Base-by-base conservation (phyloP, 2,888 invertebrate species). In the Lypha dubia region DNA sequence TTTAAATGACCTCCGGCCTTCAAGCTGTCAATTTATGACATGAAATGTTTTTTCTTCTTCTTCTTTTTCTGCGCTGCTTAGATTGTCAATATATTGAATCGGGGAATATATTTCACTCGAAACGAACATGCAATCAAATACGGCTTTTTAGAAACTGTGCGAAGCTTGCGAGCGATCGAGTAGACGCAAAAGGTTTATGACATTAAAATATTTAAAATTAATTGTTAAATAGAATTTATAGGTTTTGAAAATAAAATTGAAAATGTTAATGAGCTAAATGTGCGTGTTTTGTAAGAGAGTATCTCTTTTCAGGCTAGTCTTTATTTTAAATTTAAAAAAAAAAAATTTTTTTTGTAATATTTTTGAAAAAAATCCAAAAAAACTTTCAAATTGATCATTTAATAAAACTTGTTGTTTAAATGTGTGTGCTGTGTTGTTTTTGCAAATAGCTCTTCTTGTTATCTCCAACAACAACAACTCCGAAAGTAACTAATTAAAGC, bases 1-100 rank as follows among this genome's bases (percentile, higher is more conserved):
- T 81, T 67, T 56, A 81, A 84, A 77, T 84, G 76, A 84, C 84
- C 84, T 76, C 60, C 65, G 71, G 80, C 80, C 60, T 80, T 84
- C 49, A 76, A 58, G 41, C 62, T 76, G 67, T 76, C 84, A 80
- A 73, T 81, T 84, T 83, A 68, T 68, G 67, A 74, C 60, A 46
- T 70, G 65, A 77, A 73, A 73, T 32, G 22, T 79, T 79, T 32
- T 63, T 63, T 56, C 32, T 51, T 4, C n/a, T n/a, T n/a, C n/a
- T n/a, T n/a, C n/a, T n/a, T n/a, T n/a, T n/a, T n/a, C n/a, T n/a
- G n/a, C n/a, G n/a, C n/a, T n/a, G n/a, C n/a, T n/a, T 67, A 46
- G 41, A 58, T 41, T 67, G 49, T 58, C 28, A 41, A 44, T 74
- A 13, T 4, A 38, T 1, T 13, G 7, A 53, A 38, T 68, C 35